Base-by-base conservation (phyloP, 2,797 vertebrate genomes). In the Stomatorhinus walkeri region DNA sequence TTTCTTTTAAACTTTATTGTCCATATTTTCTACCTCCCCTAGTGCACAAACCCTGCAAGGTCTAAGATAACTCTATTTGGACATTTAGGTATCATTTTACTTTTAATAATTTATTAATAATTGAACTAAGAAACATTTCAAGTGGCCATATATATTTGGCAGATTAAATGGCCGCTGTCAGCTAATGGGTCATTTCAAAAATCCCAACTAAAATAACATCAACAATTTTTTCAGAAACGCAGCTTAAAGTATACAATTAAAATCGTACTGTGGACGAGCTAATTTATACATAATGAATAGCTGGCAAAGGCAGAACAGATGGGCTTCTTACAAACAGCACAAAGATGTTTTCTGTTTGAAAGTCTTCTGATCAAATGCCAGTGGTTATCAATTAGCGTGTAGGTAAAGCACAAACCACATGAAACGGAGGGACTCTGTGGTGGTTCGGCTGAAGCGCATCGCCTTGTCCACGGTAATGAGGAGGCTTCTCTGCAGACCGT, bases 361-460 rank as follows among this genome's bases (percentile, higher is more conserved):
- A 92, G 91, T 92, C 93, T 93, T 95, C 93, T 95, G 94, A 96
- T 95, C 94, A 95, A 94, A 95, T 95, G 95, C 94, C 94, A 95
- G 93, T 90, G 93, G 93, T 95, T 94, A 95, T 96, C 94, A 95
- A 95, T 94, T 95, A 95, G 89, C 94, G 91, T 91, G 90, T 93
- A 94, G 93, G 93, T 93, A 92, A 90, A 91, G 93, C 93, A 49
- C 85, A 89, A 91, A 92, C 93, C 93, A 93, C 91, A 93, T 94
- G 93, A 94, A 95, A 92, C 91, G 43, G 56, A 0, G 12, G 56
- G 36, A 85, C 43, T 16, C 12, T 3, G 79, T 10, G 16, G 51
- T 16, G 51, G 91, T 92, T 76, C 5, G 4, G 68, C 68, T 16
- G 32, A 76, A 40, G 68, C 32, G 68, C 1, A 5, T 19, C 0